Percentiles rank a stretch among this genome's conserved stretches.
Evolutionary conservation across 1,140 invertebrate species (phyloP).

Genomic region (Hesperophylax magnus): DNA sequence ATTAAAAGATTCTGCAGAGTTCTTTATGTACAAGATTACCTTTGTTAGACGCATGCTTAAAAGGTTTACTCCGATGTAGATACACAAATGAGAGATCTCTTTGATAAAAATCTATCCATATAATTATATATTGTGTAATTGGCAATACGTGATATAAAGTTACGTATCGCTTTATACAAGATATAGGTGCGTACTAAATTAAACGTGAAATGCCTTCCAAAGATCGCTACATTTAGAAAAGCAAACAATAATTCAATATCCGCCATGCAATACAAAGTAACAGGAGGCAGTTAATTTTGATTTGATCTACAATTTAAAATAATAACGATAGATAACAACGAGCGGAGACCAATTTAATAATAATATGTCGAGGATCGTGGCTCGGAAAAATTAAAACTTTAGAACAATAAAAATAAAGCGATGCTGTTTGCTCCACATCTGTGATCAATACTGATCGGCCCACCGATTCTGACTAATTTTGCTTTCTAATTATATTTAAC

Average conservation of each 20-base stretch:
- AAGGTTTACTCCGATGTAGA: no score
- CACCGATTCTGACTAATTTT: constrained; percentile 51
- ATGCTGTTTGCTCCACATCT: constrained; percentile 49
- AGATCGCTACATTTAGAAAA: not conserved
- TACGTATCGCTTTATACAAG: not conserved
- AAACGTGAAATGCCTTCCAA: no score
- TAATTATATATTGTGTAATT: no score
- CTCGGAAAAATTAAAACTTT: constrained; percentile 39
- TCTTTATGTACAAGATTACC: no score
- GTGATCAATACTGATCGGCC: constrained; percentile 43
- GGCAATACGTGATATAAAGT: no score
- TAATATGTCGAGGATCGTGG: constrained; percentile 23
- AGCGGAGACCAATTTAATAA: constrained; percentile 35
- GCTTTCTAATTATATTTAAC: constrained; percentile 57
- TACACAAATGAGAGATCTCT: no score
- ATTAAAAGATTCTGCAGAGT: no score
- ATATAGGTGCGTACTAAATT: not conserved
- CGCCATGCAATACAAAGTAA: constrained; percentile 12
- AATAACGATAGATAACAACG: constrained; percentile 27
- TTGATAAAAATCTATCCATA: no score
- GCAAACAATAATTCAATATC: constrained; percentile 6
- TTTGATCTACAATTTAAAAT: constrained; percentile 43
- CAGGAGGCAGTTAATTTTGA: constrained; percentile 32
- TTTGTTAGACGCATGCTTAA: no score
- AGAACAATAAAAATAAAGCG: constrained; percentile 42